phyloP scores from a whole-genome alignment of 2,113 vertebrate genomes.

The Crotalus tigris region DNA sequence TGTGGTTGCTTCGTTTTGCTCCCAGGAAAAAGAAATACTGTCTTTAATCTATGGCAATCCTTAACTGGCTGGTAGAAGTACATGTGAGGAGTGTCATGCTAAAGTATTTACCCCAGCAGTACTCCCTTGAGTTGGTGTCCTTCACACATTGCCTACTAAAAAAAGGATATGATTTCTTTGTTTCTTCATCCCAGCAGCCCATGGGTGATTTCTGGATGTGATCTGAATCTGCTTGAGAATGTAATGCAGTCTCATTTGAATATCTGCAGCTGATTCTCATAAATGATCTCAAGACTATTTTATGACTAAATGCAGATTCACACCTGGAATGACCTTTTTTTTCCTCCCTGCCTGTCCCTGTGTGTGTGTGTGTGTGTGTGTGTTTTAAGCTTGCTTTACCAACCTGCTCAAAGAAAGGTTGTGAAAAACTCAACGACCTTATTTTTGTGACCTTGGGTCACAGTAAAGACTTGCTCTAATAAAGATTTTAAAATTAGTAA shows the following conservation, averaged over 20 bases:
- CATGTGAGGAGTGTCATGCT: no score
- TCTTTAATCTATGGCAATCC: not conserved
- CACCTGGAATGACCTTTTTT: not conserved
- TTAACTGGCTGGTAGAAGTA: not conserved
- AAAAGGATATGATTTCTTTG: not conserved
- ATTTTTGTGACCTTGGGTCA: not conserved
- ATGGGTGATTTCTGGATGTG: not conserved
- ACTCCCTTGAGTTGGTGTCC: not conserved
- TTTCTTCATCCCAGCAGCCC: not conserved
- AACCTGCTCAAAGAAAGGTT: not conserved
- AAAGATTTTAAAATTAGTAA: not conserved
- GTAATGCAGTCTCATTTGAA: not conserved
- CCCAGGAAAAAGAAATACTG: not conserved
- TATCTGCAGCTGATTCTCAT: not conserved
- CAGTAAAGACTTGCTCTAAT: not conserved
- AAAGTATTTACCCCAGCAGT: not conserved
- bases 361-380: not conserved
- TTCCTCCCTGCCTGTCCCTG: not conserved
- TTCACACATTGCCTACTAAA: not conserved
- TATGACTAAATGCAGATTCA: not conserved
- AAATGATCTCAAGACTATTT: not conserved
- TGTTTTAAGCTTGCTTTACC: not conserved
- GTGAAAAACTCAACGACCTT: not conserved
- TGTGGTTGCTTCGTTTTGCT: not conserved
- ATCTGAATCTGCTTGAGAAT: not conserved